A percentile compares a stretch with the other conserved stretches of the same genome.
Conservation (phyloP, 2,113 vertebrate species). For the Lepus europaeus region DNA sequence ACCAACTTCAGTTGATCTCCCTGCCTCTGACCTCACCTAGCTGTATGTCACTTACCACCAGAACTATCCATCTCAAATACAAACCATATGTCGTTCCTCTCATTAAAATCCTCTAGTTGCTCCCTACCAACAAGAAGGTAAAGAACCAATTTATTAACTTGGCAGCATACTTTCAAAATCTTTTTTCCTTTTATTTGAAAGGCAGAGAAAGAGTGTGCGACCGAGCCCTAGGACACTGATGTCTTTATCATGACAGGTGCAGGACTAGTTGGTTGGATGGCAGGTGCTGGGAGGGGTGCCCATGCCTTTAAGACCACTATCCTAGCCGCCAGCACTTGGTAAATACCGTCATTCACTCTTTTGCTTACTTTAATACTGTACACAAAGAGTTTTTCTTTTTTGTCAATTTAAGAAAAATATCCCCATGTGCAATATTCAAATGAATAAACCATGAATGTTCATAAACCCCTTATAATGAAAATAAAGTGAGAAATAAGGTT, state of each 20-base stretch:
- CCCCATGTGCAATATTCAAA: background rate
- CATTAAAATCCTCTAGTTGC: background rate
- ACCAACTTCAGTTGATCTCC: background rate
- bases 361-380: background rate
- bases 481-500: conserved; percentile 30
- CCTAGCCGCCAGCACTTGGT: background rate
- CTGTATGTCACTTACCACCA: background rate
- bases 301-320: background rate
- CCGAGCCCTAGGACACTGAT: background rate
- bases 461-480: background rate
- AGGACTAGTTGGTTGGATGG: background rate
- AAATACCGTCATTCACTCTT: background rate
- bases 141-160: background rate
- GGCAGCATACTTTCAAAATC: background rate
- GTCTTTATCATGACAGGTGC: background rate
- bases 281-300: background rate
- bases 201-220: background rate
- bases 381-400: background rate
- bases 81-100: background rate
- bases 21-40: background rate
- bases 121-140: background rate
- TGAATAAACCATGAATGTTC: background rate
- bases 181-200: background rate
- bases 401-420: background rate
- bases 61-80: background rate